Conservation (phyloP, 1,140 invertebrate species). For the Musca vetustissima region DNA sequence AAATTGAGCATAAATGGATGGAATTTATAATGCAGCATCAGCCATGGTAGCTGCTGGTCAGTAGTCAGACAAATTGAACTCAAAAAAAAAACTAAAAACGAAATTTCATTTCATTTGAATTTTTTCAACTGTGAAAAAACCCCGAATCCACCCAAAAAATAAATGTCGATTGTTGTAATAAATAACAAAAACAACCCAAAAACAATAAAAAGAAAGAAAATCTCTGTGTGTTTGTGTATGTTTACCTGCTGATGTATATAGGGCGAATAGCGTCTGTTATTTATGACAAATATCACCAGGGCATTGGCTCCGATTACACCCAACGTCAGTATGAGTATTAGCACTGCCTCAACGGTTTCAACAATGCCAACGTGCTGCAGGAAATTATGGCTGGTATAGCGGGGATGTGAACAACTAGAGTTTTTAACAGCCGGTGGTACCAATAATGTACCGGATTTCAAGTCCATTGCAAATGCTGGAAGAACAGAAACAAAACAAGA, state of each 20-base stretch:
- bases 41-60: not conserved
- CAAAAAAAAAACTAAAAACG: not conserved
- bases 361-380: slow-evolving; percentile 64
- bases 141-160: not conserved
- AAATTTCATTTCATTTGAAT: not conserved
- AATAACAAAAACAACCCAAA: not conserved
- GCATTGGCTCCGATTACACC: slow-evolving; percentile 77
- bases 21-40: not conserved
- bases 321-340: slow-evolving; percentile 73
- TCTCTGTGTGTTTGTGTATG: too few species aligned
- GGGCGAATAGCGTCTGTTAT: slow-evolving; percentile 76
- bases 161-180: not conserved
- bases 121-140: not conserved
- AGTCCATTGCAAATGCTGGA: slow-evolving; percentile 48
- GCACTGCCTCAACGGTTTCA: slow-evolving; percentile 70
- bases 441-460: slow-evolving; percentile 62
- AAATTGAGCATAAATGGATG: not conserved
- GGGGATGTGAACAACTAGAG: slow-evolving; percentile 74
- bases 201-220: too few species aligned
- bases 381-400: slow-evolving; percentile 62
- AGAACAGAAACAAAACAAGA: slow-evolving; percentile 9
- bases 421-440: slow-evolving; percentile 76
- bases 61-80: not conserved
- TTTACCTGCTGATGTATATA: slow-evolving; percentile 82
- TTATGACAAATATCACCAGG: slow-evolving; percentile 80